Evolutionary conservation across 2,888 invertebrate species (phyloP).

Genomic region (Xanthia icteritia): DNA sequence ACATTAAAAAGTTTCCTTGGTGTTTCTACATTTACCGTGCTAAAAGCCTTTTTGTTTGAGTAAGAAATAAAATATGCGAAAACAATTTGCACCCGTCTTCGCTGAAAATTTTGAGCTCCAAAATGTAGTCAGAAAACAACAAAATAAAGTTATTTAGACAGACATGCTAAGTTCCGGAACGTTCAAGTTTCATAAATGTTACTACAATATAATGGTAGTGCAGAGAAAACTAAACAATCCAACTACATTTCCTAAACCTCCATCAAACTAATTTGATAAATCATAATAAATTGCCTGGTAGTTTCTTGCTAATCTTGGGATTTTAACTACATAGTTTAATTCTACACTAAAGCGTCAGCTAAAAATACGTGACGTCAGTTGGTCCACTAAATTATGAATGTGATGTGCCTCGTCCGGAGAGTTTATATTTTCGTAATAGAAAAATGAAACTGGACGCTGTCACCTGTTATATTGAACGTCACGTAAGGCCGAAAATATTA

Average conservation of each 20-base stretch:
- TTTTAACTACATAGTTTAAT: constrained; percentile 36
- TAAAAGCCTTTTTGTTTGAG: constrained; percentile 56
- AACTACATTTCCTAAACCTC: constrained; percentile 12
- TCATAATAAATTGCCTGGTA: constrained; percentile 36
- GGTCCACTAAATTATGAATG: constrained; percentile 71
- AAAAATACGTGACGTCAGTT: constrained; percentile 69
- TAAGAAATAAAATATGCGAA: constrained; percentile 53
- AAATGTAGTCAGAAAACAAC: constrained; percentile 36
- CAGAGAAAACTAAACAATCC: constrained; percentile 22
- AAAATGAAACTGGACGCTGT: constrained; percentile 50
- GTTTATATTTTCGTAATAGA: constrained; percentile 62
- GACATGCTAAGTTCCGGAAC: constrained; percentile 28
- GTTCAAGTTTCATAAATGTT: constrained; percentile 41
- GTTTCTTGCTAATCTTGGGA: constrained; percentile 4
- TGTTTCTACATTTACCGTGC: constrained; percentile 56
- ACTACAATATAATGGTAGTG: neutral
- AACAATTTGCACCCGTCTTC: constrained; percentile 49
- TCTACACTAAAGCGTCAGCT: constrained; percentile 25
- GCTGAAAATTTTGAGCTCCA: constrained; percentile 32
- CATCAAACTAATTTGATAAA: constrained; percentile 35
- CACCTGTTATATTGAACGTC: constrained; percentile 37
- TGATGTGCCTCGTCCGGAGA: constrained; percentile 63
- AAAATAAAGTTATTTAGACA: constrained; percentile 48
- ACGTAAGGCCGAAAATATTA: constrained; percentile 43
- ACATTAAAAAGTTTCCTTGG: constrained; percentile 71